These are phyloP conservation scores for Torymus texanus DNA, from an alignment of 2,888 invertebrate species.

Conservation along the genomic window DNA sequence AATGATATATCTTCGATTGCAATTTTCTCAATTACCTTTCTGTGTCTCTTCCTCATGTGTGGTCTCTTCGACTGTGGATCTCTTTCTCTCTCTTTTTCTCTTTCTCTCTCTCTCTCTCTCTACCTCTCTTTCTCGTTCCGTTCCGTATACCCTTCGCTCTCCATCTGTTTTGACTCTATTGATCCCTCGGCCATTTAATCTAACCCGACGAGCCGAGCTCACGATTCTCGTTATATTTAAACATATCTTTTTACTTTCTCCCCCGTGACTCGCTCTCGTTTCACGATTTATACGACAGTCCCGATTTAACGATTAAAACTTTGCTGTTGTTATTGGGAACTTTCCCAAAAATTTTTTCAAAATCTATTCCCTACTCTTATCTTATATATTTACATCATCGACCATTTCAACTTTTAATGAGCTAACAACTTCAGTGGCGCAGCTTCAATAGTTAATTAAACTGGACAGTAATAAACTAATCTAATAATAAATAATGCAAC, in stretches of 20 bases:
- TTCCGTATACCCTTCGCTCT: neutral
- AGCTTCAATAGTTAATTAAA: too few species aligned
- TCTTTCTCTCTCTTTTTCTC: neutral
- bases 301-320: slow-evolving; percentile 5
- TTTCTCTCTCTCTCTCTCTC: too few species aligned
- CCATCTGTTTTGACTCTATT: slow-evolving; percentile 21
- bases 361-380: too few species aligned
- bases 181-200: slow-evolving; percentile 55
- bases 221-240: slow-evolving; percentile 69
- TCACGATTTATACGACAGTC: slow-evolving; percentile 3
- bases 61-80: slow-evolving; percentile 19
- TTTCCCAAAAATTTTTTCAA: neutral
- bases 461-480: too few species aligned
- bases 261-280: slow-evolving; percentile 2
- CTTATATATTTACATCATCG: too few species aligned
- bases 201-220: slow-evolving; percentile 60
- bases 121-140: too few species aligned
- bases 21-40: slow-evolving; percentile 36
- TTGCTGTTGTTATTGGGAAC: neutral
- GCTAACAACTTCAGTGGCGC: too few species aligned
- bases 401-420: too few species aligned
- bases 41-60: slow-evolving; percentile 27
- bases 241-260: slow-evolving; percentile 51
- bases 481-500: too few species aligned
- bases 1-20: slow-evolving; percentile 31